These are phyloP conservation scores for Myioborus melanocephalus DNA, from an alignment of 2,797 vertebrate species.

Conservation along the genomic window DNA sequence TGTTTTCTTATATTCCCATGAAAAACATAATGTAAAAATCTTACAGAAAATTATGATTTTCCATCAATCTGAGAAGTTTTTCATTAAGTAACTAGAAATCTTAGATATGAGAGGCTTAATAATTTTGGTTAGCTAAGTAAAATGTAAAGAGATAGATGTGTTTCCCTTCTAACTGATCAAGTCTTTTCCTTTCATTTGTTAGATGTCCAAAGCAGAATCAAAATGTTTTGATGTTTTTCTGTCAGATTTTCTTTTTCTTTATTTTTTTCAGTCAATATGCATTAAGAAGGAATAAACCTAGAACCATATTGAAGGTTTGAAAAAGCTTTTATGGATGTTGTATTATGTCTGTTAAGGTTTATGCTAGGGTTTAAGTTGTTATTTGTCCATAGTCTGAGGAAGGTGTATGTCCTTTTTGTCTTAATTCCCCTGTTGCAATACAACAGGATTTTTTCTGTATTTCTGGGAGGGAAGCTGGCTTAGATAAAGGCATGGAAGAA, in stretches of 20 bases:
- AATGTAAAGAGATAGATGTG: background rate
- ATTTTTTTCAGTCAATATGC: background rate
- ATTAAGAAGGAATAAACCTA: background rate
- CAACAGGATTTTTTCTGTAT: background rate
- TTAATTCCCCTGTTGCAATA: background rate
- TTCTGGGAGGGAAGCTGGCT: background rate
- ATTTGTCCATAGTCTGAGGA: background rate
- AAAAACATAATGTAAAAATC: background rate
- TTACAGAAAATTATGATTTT: background rate
- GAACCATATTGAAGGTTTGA: background rate
- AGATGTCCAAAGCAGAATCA: background rate
- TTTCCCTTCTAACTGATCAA: background rate
- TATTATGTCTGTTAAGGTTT: background rate
- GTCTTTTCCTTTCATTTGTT: background rate
- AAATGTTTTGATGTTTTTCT: background rate
- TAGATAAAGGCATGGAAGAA: background rate
- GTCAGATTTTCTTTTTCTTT: background rate
- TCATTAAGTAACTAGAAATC: background rate
- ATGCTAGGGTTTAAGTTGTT: background rate
- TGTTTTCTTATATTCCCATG: background rate
- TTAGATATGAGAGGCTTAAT: background rate
- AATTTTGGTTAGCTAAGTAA: background rate
- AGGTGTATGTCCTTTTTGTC: background rate
- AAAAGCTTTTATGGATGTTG: background rate
- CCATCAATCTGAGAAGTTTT: background rate